Evolutionary conservation across 2,888 invertebrate species (phyloP).

Genomic region (Acanthosepion pharaonis): DNA sequence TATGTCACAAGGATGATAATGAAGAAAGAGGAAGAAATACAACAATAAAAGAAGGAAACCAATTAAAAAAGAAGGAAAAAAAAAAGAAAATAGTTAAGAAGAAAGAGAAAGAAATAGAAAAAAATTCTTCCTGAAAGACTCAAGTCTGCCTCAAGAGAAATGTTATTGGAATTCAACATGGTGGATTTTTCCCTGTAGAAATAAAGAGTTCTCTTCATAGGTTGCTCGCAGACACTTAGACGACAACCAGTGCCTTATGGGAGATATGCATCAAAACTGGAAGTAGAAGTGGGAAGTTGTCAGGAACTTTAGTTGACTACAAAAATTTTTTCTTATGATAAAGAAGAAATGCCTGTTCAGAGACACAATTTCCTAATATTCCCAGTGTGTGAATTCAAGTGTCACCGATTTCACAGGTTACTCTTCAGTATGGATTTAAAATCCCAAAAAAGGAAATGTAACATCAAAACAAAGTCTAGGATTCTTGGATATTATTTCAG

Average conservation of each 20-base stretch:
- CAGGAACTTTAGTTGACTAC: background rate
- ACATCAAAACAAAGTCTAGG: background rate
- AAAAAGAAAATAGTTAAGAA: background rate
- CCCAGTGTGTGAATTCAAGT: background rate
- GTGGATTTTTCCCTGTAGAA: background rate
- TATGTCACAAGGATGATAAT: background rate
- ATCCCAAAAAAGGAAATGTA: background rate
- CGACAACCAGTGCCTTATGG: background rate
- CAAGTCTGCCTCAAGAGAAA: background rate
- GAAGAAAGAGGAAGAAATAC: background rate
- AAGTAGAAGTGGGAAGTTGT: background rate
- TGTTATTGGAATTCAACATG: background rate
- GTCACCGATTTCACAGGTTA: background rate
- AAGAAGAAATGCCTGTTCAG: background rate
- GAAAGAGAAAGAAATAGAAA: background rate
- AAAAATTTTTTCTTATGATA: background rate
- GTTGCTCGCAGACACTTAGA: background rate
- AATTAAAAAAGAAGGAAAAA: no score
- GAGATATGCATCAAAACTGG: background rate
- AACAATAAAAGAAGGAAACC: background rate
- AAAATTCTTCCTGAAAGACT: background rate
- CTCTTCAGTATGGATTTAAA: background rate
- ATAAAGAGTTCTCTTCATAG: background rate
- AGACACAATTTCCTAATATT: background rate
- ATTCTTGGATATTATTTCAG: background rate